phyloP scores from a whole-genome alignment of 2,888 invertebrate genomes.

The Megamerina dolium region DNA sequence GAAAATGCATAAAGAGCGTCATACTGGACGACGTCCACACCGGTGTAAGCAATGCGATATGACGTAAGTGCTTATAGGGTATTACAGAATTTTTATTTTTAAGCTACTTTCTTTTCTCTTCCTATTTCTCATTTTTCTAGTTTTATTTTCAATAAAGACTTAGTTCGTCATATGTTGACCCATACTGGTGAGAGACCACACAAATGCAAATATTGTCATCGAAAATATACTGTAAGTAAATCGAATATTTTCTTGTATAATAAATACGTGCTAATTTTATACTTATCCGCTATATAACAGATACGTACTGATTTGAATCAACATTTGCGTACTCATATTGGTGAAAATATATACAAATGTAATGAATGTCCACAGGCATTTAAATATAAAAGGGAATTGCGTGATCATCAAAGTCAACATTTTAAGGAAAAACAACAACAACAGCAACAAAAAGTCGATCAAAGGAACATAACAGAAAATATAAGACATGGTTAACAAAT shows the following conservation, averaged over 20 bases:
- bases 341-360: constrained; percentile 55
- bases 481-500: too few relatives aligned
- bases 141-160: constrained; percentile 53
- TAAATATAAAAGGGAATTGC: constrained; percentile 31
- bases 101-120: too few relatives aligned
- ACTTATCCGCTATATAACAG: too few relatives aligned
- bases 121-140: too few relatives aligned
- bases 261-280: too few relatives aligned
- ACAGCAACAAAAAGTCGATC: too few relatives aligned
- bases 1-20: constrained; percentile 61
- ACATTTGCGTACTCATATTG: constrained; percentile 52
- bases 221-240: constrained; percentile 53
- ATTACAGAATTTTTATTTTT: too few relatives aligned
- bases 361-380: constrained; percentile 32
- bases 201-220: constrained; percentile 52
- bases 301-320: constrained; percentile 20
- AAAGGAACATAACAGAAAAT: too few relatives aligned
- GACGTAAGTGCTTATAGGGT: too few relatives aligned
- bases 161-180: constrained; percentile 54
- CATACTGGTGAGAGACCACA: constrained; percentile 54
- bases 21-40: constrained; percentile 52
- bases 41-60: constrained; percentile 34
- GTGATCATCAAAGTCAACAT: constrained; percentile 30
- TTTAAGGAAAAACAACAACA: too few relatives aligned
- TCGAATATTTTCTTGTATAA: too few relatives aligned